phyloP scores from a whole-genome alignment of 2,888 invertebrate species.

The Mantis religiosa region DNA sequence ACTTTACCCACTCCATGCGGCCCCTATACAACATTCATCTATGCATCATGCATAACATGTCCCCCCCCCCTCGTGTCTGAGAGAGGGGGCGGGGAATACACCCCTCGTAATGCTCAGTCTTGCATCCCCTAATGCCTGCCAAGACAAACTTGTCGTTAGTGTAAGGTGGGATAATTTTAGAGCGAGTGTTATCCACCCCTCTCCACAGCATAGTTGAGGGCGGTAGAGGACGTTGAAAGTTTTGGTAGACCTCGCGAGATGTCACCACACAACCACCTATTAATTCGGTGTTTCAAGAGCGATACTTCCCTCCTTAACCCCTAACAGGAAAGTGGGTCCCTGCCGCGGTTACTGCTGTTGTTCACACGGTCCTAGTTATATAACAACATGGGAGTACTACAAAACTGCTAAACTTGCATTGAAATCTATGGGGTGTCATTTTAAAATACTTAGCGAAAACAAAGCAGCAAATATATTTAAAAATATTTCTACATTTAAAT shows the following conservation, averaged over 20 bases:
- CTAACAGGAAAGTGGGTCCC: neutral
- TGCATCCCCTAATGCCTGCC: constrained; percentile 1
- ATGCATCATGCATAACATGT: neutral
- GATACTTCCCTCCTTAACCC: neutral
- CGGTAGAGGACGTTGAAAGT: neutral
- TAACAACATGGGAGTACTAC: too few species aligned
- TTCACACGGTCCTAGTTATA: too few species aligned
- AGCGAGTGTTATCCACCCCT: neutral
- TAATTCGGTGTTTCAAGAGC: neutral
- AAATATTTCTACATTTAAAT: too few species aligned
- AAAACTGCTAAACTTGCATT: too few species aligned
- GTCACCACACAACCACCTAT: neutral
- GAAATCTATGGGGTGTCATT: too few species aligned
- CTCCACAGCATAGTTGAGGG: neutral
- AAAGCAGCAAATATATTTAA: too few species aligned
- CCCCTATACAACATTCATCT: neutral
- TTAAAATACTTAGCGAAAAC: too few species aligned
- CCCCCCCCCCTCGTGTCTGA: neutral
- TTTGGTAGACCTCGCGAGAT: neutral
- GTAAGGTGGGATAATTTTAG: neutral
- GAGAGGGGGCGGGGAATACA: neutral
- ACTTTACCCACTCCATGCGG: neutral
- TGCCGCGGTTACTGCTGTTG: neutral
- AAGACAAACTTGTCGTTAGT: neutral
- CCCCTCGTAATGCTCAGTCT: neutral